Evolutionary conservation across 2,113 vertebrate genomes (phyloP).

Genomic region (rabbit (Oryctolagus cuniculus)): DNA sequence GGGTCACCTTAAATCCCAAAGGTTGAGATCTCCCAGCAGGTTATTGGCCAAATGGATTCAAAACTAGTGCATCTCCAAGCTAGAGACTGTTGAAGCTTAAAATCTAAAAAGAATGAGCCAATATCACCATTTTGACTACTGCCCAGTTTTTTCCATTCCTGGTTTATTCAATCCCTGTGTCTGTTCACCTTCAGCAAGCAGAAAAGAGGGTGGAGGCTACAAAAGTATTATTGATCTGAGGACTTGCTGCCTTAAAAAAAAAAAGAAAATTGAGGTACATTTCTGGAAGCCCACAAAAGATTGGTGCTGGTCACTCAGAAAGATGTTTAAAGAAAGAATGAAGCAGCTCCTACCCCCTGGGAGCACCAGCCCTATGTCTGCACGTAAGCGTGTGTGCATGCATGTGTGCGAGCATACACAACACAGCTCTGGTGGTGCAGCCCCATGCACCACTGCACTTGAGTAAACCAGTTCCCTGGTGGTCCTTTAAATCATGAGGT

Average conservation of each 20-base stretch:
- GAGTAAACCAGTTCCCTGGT: conserved; percentile 83
- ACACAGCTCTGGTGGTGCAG: conserved; percentile 71
- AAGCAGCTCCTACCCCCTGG: conserved; percentile 79
- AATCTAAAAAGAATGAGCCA: not conserved
- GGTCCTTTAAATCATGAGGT: conserved; percentile 74
- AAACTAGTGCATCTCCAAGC: not conserved
- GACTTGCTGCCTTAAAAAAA: conserved; percentile 8
- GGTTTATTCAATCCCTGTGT: not conserved
- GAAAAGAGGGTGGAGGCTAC: not conserved
- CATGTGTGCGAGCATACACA: not conserved
- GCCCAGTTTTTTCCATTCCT: too few relatives aligned
- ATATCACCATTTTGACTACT: not conserved
- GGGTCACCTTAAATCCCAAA: conserved; percentile 2
- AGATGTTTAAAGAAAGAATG: conserved; percentile 68
- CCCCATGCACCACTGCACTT: conserved; percentile 87
- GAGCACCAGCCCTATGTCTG: not conserved
- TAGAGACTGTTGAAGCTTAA: not conserved
- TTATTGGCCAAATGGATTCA: not conserved
- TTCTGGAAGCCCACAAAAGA: conserved; percentile 52
- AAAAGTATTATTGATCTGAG: conserved; percentile 1
- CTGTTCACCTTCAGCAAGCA: not conserved
- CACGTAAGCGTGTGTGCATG: not conserved
- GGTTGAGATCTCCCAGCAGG: not conserved
- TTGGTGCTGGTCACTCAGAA: conserved; percentile 37
- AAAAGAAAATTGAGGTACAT: not conserved